phyloP scores from a whole-genome alignment of 2,888 invertebrate genomes.

The Belgica antarctica region DNA sequence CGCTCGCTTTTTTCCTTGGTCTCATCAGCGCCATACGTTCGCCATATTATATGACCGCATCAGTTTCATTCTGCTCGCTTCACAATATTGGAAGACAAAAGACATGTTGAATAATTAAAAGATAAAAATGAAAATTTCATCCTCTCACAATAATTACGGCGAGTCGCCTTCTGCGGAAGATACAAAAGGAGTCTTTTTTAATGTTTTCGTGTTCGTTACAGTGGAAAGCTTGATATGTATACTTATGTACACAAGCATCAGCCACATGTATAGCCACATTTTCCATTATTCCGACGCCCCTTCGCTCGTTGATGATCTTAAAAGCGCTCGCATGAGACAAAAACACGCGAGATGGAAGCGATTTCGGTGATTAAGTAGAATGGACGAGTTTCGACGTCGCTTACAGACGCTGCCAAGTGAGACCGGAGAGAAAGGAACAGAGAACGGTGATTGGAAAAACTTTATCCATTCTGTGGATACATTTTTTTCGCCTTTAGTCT shows the following conservation, averaged over 20 bases:
- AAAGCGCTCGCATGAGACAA: slow-evolving; percentile 6
- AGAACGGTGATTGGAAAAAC: slow-evolving; percentile 15
- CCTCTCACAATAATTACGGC: slow-evolving; percentile 38
- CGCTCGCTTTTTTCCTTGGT: not conserved
- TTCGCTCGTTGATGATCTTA: not conserved
- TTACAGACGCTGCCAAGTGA: slow-evolving; percentile 27
- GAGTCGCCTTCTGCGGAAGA: slow-evolving; percentile 3
- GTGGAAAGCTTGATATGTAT: slow-evolving; percentile 27
- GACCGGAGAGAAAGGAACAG: slow-evolving; percentile 9
- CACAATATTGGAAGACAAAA: slow-evolving; percentile 27
- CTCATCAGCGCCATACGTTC: slow-evolving; percentile 14
- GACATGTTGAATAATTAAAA: slow-evolving; percentile 44
- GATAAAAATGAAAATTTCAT: slow-evolving; percentile 41
- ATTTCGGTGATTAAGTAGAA: slow-evolving; percentile 40
- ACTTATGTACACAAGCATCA: not conserved
- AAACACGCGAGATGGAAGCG: slow-evolving; percentile 32
- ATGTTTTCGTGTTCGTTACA: not conserved
- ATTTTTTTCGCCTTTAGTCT: slow-evolving; percentile 8
- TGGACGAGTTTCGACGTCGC: slow-evolving; percentile 15
- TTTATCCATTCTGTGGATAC: slow-evolving; percentile 27
- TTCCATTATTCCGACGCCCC: slow-evolving; percentile 10
- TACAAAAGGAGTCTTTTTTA: slow-evolving; percentile 16
- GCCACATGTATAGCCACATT: not conserved
- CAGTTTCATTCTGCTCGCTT: not conserved
- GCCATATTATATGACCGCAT: not conserved